Percentiles rank a stretch among this genome's conserved stretches.
phyloP scores from a whole-genome alignment of 2,888 invertebrate genomes.

The Venustoraphidia nigricollis region DNA sequence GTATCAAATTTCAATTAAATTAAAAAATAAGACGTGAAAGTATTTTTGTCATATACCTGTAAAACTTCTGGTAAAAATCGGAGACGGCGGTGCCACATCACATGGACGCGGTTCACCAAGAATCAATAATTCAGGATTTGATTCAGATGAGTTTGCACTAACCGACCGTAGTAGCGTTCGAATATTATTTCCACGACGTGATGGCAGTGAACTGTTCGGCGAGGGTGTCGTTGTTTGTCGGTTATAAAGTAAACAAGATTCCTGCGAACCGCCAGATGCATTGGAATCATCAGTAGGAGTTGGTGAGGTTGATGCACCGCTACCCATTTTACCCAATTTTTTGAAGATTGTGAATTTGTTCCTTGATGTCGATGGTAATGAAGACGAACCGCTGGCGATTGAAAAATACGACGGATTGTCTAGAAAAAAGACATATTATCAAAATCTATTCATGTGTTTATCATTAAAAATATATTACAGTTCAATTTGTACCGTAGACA shows the following conservation, averaged over 20 bases:
- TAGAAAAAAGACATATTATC: constrained; percentile 28
- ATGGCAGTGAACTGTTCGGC: constrained; percentile 8
- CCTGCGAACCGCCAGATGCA: constrained; percentile 9
- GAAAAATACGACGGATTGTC: constrained; percentile 70
- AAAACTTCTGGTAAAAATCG: neutral
- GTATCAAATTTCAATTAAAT: no score
- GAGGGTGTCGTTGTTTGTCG: constrained; percentile 3
- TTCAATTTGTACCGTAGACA: no score
- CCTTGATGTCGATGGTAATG: constrained; percentile 9
- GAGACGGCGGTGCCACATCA: constrained; percentile 40
- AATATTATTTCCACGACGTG: constrained; percentile 20
- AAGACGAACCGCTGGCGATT: constrained; percentile 33
- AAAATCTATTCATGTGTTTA: no score
- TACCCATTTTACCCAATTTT: constrained; percentile 13
- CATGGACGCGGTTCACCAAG: constrained; percentile 54
- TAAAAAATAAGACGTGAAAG: no score
- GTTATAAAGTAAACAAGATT: neutral
- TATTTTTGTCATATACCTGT: no score
- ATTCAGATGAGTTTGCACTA: constrained; percentile 43
- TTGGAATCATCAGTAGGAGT: constrained; percentile 16
- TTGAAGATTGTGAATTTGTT: constrained; percentile 6
- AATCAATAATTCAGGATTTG: constrained; percentile 46
- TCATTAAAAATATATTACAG: no score
- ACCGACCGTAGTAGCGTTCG: constrained; percentile 44
- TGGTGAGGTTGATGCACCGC: constrained; percentile 12